A percentile compares a stretch with the other conserved stretches of the same genome.
Conservation (phyloP, 2,888 invertebrate genomes). For the Acleris literana region DNA sequence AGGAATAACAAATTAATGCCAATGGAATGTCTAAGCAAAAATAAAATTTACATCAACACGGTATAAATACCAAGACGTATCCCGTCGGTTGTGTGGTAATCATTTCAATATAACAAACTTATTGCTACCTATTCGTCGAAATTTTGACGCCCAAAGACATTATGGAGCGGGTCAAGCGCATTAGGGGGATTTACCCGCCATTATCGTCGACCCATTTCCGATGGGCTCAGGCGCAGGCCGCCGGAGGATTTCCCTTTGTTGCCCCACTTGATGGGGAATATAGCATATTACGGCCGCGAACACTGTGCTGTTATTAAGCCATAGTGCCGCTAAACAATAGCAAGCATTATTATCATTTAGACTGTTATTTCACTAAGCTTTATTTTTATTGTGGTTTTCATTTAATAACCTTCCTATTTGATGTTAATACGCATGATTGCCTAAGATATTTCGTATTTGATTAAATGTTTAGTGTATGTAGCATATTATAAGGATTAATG, state of each 20-base stretch:
- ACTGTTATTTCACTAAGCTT: conserved; percentile 5
- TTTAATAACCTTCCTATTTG: background rate
- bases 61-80: background rate
- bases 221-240: conserved; percentile 35
- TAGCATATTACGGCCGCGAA: conserved; percentile 19
- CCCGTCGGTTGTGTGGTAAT: background rate
- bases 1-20: too few species aligned
- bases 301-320: conserved; percentile 7
- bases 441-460: too few species aligned
- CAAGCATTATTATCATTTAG: background rate
- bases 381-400: background rate
- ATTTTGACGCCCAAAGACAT: conserved; percentile 36
- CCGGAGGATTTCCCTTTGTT: conserved; percentile 36
- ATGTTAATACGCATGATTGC: too few species aligned
- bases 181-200: conserved; percentile 36
- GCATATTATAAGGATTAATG: too few species aligned
- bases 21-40: too few species aligned
- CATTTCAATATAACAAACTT: conserved; percentile 30
- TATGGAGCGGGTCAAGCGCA: conserved; percentile 37
- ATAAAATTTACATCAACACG: too few species aligned
- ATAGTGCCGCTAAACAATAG: conserved; percentile 9
- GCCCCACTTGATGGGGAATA: conserved; percentile 29
- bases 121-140: conserved; percentile 32
- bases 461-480: too few species aligned
- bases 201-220: conserved; percentile 36